Percentiles rank a stretch among this genome's conserved stretches.
phyloP scores from a whole-genome alignment of 2,797 vertebrate species.

The Rhinella marina region DNA sequence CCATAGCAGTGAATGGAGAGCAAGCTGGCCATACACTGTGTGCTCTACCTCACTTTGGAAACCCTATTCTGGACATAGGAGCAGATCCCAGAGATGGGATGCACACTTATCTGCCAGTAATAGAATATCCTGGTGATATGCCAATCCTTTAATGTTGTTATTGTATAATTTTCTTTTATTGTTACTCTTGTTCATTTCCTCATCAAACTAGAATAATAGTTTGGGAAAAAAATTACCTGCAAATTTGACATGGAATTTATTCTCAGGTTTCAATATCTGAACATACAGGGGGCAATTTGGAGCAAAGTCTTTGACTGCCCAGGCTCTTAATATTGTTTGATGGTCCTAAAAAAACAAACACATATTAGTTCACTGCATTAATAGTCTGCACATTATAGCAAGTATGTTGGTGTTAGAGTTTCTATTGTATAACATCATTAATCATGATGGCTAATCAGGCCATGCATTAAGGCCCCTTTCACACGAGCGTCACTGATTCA shows the following conservation, averaged over 20 bases:
- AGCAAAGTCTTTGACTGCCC: constrained; percentile 98
- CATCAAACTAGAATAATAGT: background rate
- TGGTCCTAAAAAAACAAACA: constrained; percentile 84
- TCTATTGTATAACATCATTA: background rate
- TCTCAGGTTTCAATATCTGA: constrained; percentile 97
- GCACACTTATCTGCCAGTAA: too few species aligned
- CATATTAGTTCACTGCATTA: background rate
- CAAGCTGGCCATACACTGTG: too few species aligned
- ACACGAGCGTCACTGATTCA: too few species aligned
- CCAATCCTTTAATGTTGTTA: too few species aligned
- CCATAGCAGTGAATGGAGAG: too few species aligned
- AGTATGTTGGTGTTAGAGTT: background rate
- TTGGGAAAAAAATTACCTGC: constrained; percentile 81
- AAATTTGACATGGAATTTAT: constrained; percentile 99
- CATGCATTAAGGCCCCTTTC: background rate
- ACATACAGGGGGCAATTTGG: constrained; percentile 98
- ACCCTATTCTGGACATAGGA: too few species aligned
- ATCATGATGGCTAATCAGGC: background rate
- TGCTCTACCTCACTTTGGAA: too few species aligned
- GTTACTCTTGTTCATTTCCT: background rate
- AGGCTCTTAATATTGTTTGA: constrained; percentile 97
- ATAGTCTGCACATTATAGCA: background rate
- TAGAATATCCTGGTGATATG: too few species aligned
- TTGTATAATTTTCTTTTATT: background rate
- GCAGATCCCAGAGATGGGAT: too few species aligned